Evolutionary conservation across 2,113 vertebrate genomes (phyloP).

Genomic region (Brienomyrus longianalis): DNA sequence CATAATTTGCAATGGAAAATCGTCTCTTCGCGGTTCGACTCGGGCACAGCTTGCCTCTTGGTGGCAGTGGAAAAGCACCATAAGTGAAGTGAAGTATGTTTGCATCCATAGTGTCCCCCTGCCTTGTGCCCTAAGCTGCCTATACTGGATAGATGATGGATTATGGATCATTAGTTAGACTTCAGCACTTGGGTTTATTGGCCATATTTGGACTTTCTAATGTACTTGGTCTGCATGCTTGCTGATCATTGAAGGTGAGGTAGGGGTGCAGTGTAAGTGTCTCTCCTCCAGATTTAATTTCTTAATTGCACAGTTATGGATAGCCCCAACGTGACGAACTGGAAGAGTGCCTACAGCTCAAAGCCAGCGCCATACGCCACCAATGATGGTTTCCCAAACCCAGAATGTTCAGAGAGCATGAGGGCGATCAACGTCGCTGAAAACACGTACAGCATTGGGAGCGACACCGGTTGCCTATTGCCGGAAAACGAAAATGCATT

Average conservation of each 20-base stretch:
- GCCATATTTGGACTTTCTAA: neutral
- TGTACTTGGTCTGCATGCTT: neutral
- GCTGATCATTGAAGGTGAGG: neutral
- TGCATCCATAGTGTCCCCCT: neutral
- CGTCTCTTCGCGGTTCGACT: neutral
- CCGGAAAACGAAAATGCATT: slow-evolving; percentile 64
- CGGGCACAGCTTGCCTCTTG: neutral
- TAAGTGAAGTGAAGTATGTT: too few relatives aligned
- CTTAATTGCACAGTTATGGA: slow-evolving; percentile 67
- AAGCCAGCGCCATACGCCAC: slow-evolving; percentile 81
- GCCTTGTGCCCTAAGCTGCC: neutral
- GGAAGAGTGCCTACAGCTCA: slow-evolving; percentile 78
- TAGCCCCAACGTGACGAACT: slow-evolving; percentile 78
- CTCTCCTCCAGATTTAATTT: neutral
- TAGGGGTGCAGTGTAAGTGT: too few relatives aligned
- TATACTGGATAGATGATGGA: neutral
- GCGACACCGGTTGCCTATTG: slow-evolving; percentile 64
- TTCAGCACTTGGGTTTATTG: neutral
- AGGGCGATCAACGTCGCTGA: slow-evolving; percentile 17
- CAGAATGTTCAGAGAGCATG: slow-evolving; percentile 56
- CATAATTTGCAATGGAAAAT: too few relatives aligned
- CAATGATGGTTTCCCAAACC: slow-evolving; percentile 83
- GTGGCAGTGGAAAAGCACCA: neutral
- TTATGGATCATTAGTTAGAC: neutral
- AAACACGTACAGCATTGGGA: slow-evolving; percentile 78